Base-by-base conservation (phyloP, 2,113 vertebrate genomes). In the Nibea coibor region DNA sequence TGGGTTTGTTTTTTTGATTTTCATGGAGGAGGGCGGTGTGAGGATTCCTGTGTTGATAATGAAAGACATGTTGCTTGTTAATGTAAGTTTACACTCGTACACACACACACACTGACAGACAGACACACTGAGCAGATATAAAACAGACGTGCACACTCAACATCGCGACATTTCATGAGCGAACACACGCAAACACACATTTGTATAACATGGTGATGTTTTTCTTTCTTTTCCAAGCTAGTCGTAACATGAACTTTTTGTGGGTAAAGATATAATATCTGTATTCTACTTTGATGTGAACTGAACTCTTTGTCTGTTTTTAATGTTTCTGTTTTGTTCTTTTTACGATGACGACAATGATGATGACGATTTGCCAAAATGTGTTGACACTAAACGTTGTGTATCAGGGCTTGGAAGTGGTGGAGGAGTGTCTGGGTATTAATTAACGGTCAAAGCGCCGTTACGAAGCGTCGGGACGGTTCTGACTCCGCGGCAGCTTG, bases 191-290 rank as follows among this genome's bases (percentile, higher is more conserved):
- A 72, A 31, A 75, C 75, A 83, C 77, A 79, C 71, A 48, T 31
- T 83, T 78, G 83, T 91, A 85, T 82, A 89, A 92, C 90, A 88
- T 94, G 95, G 93, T 96, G 96, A 96, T 94, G 95, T 96, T 96
- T 96, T 76, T 47, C 80, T 88, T 79, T 31, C 82, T 87, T 92
- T 92, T 91, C 89, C 83, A 97, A 96, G 96, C 94, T 97, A 97
- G 96, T 96, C 91, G 95, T 97, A 97, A 97, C 97, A 97, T 96
- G 95, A 96, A 94, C 91, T 91, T 95, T 96, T 95, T 97, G 96
- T 97, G 94, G 92, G 90, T 94, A 80, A 91, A 89, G 85, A 88
- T 90, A 88, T 93, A 85, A 83, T 87, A 85, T 89, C 90, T 94
- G 93, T 92, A 88, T 92, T 92, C 88, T 91, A 81, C 92, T 93